Evolutionary conservation across 2,113 vertebrate species (phyloP).

Genomic region (Anguilla rostrata): DNA sequence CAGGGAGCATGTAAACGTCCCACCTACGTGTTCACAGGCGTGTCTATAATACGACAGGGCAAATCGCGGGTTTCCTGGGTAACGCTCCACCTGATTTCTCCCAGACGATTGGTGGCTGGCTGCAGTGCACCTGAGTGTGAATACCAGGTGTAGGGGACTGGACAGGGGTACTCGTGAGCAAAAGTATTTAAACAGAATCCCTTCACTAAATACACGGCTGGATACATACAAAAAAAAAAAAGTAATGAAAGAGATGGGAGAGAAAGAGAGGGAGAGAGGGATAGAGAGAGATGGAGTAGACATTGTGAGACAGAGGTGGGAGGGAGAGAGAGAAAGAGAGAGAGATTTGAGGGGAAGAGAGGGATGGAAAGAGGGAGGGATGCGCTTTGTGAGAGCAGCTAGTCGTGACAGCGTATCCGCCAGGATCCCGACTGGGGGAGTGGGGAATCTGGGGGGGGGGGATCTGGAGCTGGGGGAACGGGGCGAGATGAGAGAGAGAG

Average conservation of each 20-base stretch:
- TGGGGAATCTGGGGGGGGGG: constrained; percentile 44
- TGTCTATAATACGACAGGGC: neutral
- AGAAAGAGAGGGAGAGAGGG: no score
- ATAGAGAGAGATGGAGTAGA: no score
- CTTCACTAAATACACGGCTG: no score
- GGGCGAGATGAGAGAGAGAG: constrained; percentile 44
- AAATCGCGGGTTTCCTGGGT: no score
- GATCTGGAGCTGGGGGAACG: constrained; percentile 47
- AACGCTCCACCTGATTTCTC: neutral
- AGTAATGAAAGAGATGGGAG: no score
- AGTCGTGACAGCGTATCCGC: constrained; percentile 53
- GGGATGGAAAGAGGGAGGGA: neutral
- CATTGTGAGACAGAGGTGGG: no score
- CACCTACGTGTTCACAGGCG: neutral
- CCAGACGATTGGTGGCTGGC: no score
- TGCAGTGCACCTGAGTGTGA: no score
- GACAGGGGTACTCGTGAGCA: no score
- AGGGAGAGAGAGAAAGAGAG: neutral
- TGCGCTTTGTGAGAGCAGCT: neutral
- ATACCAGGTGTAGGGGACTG: no score
- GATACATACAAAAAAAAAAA: no score
- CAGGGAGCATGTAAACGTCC: neutral
- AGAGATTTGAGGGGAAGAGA: constrained; percentile 46
- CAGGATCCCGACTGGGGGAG: constrained; percentile 54
- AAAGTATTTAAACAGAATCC: no score